These are phyloP conservation scores for Ceratosolen fusciceps DNA, from an alignment of 1,140 invertebrate genomes.

Conservation along the genomic window DNA sequence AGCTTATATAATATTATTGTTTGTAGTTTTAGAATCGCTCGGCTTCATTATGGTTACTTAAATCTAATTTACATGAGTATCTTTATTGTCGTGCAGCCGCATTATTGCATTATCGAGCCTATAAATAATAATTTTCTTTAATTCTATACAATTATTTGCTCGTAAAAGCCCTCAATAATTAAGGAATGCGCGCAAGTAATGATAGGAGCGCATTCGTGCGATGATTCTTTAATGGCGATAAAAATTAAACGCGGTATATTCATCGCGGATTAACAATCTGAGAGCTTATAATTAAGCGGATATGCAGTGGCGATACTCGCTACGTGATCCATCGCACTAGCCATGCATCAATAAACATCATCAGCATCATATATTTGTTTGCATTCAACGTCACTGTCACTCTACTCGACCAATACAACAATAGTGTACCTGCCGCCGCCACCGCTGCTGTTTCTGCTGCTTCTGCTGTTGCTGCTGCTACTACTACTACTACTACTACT, in stretches of 20 bases:
- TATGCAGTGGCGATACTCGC: neutral
- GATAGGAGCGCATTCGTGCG: too few relatives aligned
- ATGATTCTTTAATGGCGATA: neutral
- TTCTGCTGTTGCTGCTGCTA: too few relatives aligned
- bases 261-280: neutral
- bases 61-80: too few relatives aligned
- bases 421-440: too few relatives aligned
- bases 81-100: too few relatives aligned
- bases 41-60: too few relatives aligned
- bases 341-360: neutral
- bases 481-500: too few relatives aligned
- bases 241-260: neutral
- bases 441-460: too few relatives aligned
- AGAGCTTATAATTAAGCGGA: neutral
- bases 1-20: neutral
- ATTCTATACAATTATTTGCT: too few relatives aligned
- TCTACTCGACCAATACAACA: neutral
- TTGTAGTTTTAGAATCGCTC: neutral
- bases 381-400: neutral
- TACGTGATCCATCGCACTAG: neutral
- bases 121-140: neutral
- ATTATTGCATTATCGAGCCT: neutral
- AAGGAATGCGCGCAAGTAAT: neutral
- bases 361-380: neutral
- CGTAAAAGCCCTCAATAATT: too few relatives aligned